Conservation (phyloP, 2,797 vertebrate species). For the Rhinella marina region DNA sequence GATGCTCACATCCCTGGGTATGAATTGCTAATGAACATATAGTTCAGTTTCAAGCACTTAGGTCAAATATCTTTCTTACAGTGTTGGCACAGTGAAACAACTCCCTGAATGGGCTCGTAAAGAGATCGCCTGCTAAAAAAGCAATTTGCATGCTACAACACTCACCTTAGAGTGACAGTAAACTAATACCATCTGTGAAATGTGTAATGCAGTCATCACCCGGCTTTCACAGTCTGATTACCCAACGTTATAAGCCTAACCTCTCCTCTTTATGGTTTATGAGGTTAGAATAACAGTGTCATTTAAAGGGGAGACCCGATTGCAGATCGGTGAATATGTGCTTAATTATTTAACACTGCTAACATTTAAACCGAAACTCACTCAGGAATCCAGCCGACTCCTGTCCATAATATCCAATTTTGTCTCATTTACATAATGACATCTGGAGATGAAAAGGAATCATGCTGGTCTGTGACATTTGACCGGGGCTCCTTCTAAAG, state of each 20-base stretch:
- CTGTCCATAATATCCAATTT: constrained; percentile 6
- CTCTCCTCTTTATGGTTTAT: constrained; percentile 27
- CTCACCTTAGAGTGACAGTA: constrained; percentile 44
- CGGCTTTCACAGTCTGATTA: constrained; percentile 33
- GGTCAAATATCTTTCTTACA: constrained; percentile 38
- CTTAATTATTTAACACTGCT: constrained; percentile 29
- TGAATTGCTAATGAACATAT: constrained; percentile 39
- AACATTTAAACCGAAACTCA: not conserved
- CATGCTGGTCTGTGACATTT: not conserved
- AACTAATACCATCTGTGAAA: constrained; percentile 53
- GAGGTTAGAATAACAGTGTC: constrained; percentile 42
- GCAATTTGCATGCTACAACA: constrained; percentile 42
- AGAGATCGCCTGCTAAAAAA: constrained; percentile 40
- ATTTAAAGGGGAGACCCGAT: constrained; percentile 7
- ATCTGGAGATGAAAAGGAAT: not conserved
- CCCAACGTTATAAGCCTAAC: constrained; percentile 24
- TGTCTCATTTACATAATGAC: constrained; percentile 13
- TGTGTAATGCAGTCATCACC: constrained; percentile 41
- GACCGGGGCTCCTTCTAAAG: not conserved
- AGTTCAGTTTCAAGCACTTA: constrained; percentile 1
- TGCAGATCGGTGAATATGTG: not conserved
- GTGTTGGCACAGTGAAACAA: not conserved
- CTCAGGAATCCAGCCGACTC: not conserved
- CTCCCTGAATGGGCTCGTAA: constrained; percentile 18
- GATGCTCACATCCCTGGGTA: constrained; percentile 22